Evolutionary conservation across 2,113 vertebrate genomes (phyloP).

Genomic region (Proteles cristata): DNA sequence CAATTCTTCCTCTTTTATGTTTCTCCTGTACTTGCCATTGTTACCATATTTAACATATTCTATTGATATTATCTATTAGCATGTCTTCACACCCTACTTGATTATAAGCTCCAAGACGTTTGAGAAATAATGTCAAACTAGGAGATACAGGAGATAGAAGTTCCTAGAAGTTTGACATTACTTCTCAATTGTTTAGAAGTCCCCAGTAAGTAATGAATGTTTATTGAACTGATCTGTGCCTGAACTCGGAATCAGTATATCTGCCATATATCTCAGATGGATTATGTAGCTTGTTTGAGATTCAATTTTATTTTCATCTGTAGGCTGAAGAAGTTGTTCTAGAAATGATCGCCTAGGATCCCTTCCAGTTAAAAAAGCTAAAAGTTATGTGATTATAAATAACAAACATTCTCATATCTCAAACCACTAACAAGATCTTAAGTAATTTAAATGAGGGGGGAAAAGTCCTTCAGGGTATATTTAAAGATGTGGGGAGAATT

Average conservation of each 20-base stretch:
- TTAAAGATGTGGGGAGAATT: constrained; percentile 1
- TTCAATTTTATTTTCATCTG: background rate
- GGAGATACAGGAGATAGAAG: background rate
- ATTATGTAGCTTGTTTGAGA: background rate
- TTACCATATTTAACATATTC: background rate
- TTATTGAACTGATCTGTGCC: background rate
- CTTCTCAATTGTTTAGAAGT: constrained; percentile 42
- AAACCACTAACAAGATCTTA: constrained; percentile 31
- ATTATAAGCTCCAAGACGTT: background rate
- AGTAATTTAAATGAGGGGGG: background rate
- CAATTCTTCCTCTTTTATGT: background rate
- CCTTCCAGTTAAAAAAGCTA: constrained; percentile 6
- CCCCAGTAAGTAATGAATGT: background rate
- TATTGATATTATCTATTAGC: background rate
- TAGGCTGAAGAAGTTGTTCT: constrained; percentile 9
- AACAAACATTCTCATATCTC: constrained; percentile 16
- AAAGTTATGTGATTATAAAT: background rate
- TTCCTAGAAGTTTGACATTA: background rate
- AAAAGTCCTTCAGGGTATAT: background rate
- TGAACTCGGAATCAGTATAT: background rate
- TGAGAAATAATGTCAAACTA: no score
- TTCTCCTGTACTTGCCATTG: background rate
- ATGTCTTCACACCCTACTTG: background rate
- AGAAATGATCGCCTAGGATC: background rate
- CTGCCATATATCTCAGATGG: background rate